Evolutionary conservation across 2,888 invertebrate species (phyloP).

Genomic region (Argyra leucocephala): DNA sequence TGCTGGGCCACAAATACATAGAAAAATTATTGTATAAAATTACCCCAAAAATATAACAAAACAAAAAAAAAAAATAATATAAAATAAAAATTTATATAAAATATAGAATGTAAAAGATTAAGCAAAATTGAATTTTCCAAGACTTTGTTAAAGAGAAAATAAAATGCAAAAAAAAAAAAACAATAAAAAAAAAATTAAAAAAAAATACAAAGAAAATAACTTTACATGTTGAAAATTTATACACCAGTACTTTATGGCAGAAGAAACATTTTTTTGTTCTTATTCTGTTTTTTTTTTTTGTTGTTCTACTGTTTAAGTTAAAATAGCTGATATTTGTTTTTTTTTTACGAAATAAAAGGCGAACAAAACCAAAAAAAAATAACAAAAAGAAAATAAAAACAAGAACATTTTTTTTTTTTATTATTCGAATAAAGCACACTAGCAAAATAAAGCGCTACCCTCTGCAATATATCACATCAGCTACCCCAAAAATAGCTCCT

Average conservation of each 20-base stretch:
- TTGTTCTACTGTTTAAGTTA: background rate
- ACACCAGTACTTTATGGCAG: background rate
- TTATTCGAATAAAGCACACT: background rate
- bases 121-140: slow-evolving; percentile 6
- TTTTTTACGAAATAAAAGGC: background rate
- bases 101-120: background rate
- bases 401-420: background rate
- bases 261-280: background rate
- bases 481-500: slow-evolving; percentile 2
- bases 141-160: background rate
- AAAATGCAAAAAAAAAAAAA: background rate
- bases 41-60: background rate
- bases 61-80: too few relatives aligned
- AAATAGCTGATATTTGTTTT: background rate
- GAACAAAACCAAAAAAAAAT: background rate
- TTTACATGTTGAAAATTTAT: background rate
- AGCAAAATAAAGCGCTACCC: background rate
- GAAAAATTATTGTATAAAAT: background rate
- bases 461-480: background rate
- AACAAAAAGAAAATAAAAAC: background rate
- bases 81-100: background rate
- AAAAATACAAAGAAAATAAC: background rate
- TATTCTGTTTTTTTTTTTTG: too few relatives aligned
- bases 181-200: background rate
- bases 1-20: background rate